Percentiles rank a stretch among this genome's conserved stretches.
Conservation (phyloP, 92 coral and sea anemone species). For the Paragorgia papillata region DNA sequence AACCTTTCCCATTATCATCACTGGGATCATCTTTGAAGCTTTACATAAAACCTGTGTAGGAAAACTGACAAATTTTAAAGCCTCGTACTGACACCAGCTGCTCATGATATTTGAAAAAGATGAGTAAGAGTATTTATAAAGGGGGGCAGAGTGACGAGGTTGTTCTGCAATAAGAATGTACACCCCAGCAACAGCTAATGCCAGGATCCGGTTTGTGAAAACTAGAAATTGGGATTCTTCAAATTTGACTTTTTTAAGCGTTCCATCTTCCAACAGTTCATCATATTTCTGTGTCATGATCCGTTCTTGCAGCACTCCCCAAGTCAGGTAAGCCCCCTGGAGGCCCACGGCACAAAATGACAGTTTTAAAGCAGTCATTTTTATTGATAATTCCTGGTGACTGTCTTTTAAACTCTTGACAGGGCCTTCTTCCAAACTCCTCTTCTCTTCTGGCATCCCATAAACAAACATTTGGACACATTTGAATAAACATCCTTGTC, state of each 20-base stretch:
- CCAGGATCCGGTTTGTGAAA: conserved; percentile 84
- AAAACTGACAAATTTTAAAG: conserved; percentile 91
- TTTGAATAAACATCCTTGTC: conserved; percentile 75
- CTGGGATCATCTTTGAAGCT: conserved; percentile 98
- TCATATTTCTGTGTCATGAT: conserved; percentile 77
- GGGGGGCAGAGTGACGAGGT: conserved; percentile 87
- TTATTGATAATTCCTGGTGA: conserved; percentile 43
- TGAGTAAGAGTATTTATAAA: conserved; percentile 87
- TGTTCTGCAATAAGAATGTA: conserved; percentile 72
- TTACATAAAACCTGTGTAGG: conserved; percentile 94
- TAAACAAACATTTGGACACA: conserved; percentile 82
- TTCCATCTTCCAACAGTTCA: conserved; percentile 71
- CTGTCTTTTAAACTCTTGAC: conserved; percentile 32
- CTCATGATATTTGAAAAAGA: conserved; percentile 95
- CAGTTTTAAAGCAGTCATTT: conserved; percentile 66
- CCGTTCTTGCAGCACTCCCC: conserved; percentile 97
- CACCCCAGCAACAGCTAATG: conserved; percentile 69
- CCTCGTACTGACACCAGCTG: conserved; percentile 99
- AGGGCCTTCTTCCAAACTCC: conserved; percentile 73
- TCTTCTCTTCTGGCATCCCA: conserved; percentile 78
- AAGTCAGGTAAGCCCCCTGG: conserved; percentile 83
- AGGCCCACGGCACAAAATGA: conserved; percentile 80
- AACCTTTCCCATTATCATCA: conserved; percentile 97
- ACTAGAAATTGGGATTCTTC: conserved; percentile 90
- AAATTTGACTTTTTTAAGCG: conserved; percentile 66